A percentile compares a stretch with the other conserved stretches of the same genome.
Conservation (phyloP, 30 jellyfish, hydroid and myxozoan genomes). For the Nemopilema nomurai region DNA sequence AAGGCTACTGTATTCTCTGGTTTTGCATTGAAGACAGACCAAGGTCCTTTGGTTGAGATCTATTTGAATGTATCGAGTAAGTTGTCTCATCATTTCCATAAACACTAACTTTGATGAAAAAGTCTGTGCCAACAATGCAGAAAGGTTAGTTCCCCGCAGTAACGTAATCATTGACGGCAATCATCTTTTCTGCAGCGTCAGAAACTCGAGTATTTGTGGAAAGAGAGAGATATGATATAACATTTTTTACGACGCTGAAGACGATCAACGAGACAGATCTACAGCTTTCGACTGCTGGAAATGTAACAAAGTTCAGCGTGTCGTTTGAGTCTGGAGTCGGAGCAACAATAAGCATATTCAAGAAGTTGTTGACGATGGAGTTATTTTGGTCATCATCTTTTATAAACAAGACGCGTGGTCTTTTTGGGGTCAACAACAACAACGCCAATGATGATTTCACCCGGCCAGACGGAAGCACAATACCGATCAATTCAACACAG, state of each 20-base stretch:
- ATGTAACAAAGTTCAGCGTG: not conserved
- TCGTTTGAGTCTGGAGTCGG: conserved; percentile 16
- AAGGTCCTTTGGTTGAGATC: conserved; percentile 53
- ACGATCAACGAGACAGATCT: not conserved
- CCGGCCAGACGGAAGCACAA: conserved; percentile 10
- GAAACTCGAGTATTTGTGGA: not conserved
- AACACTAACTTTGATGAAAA: no score
- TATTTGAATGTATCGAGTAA: conserved; percentile 42
- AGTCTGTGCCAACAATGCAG: no score
- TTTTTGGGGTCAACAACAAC: conserved; percentile 12
- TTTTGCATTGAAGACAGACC: conserved; percentile 40
- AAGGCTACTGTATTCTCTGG: conserved; percentile 66
- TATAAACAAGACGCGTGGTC: conserved; percentile 18
- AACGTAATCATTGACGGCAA: no score
- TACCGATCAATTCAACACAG: conserved; percentile 17
- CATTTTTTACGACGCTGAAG: not conserved
- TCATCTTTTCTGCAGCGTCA: not conserved
- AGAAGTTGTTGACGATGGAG: not conserved
- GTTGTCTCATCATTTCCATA: conserved; percentile 9
- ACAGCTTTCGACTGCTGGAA: not conserved
- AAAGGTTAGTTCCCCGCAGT: no score
- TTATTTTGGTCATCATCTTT: not conserved
- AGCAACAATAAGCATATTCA: not conserved
- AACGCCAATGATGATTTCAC: conserved; percentile 16
- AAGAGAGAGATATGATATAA: not conserved